Percentiles rank a stretch among this genome's conserved stretches.
These are phyloP conservation scores for Cyanoderma ruficeps DNA, from an alignment of 2,113 vertebrate genomes.

Conservation along the genomic window DNA sequence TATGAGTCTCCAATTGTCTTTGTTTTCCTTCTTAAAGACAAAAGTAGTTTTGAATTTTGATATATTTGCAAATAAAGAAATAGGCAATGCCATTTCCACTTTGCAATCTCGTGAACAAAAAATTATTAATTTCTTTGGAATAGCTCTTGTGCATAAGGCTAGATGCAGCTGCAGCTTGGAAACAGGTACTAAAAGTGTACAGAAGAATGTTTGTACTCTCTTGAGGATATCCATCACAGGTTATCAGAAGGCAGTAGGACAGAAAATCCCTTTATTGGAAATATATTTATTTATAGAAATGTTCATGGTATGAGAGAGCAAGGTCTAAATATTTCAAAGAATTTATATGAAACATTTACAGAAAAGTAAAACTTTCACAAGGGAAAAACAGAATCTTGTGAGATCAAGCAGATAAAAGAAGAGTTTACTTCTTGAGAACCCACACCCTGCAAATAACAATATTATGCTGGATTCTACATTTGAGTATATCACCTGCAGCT, in stretches of 20 bases:
- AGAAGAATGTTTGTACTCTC: background rate
- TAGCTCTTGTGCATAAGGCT: background rate
- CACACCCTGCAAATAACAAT: fast-evolving
- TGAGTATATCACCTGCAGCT: background rate
- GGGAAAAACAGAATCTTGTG: background rate
- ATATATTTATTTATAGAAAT: background rate
- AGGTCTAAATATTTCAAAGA: background rate
- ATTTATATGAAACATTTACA: background rate
- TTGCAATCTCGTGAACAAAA: background rate
- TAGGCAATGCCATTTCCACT: background rate
- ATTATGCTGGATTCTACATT: background rate
- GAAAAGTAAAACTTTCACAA: background rate
- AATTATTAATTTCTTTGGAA: background rate
- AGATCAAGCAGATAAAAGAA: background rate
- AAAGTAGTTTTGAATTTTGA: background rate
- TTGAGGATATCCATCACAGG: background rate
- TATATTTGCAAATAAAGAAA: background rate
- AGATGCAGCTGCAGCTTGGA: background rate
- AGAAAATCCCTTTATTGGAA: background rate
- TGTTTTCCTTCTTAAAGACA: background rate
- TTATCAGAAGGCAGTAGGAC: background rate
- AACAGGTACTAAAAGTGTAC: background rate
- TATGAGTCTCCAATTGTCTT: background rate
- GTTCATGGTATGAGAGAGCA: background rate
- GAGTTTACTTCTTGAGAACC: background rate